These are phyloP conservation scores for Linepithema humile DNA, from an alignment of 1,140 invertebrate genomes.

Conservation along the genomic window DNA sequence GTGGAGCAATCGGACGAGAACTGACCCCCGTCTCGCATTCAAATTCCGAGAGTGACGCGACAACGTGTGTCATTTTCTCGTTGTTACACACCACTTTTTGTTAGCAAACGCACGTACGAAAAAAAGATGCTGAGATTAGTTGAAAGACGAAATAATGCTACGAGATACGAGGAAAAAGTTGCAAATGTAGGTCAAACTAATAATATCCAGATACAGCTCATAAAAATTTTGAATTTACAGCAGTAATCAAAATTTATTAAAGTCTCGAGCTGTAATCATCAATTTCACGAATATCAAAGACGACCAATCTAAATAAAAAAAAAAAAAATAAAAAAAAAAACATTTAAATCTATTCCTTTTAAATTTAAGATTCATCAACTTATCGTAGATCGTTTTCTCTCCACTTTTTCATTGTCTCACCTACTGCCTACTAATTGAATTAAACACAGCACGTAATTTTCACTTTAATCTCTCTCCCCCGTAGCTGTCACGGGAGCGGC, in stretches of 20 bases:
- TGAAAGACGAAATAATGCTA: neutral
- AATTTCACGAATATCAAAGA: neutral
- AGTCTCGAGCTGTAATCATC: neutral
- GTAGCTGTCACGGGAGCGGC: conserved; percentile 10
- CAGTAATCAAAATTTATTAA: too few relatives aligned
- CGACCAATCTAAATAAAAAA: neutral
- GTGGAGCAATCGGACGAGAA: neutral
- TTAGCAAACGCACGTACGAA: neutral
- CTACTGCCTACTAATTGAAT: conserved; percentile 64
- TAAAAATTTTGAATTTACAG: neutral
- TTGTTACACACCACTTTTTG: neutral
- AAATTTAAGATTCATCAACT: neutral
- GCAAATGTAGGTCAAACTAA: neutral
- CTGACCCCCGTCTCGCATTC: conserved; percentile 26
- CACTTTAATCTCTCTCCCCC: conserved; percentile 31
- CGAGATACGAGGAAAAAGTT: neutral
- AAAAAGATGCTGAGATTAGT: neutral
- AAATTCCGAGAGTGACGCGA: conserved; percentile 11
- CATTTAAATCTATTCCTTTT: neutral
- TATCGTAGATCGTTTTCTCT: neutral
- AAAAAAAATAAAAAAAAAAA: too few relatives aligned
- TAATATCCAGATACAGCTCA: neutral
- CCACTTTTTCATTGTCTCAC: neutral
- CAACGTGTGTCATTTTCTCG: conserved; percentile 11
- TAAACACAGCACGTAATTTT: conserved; percentile 61